A percentile compares a stretch with the other conserved stretches of the same genome.
phyloP scores from a whole-genome alignment of 2,113 vertebrate species.

The Daboia siamensis region DNA sequence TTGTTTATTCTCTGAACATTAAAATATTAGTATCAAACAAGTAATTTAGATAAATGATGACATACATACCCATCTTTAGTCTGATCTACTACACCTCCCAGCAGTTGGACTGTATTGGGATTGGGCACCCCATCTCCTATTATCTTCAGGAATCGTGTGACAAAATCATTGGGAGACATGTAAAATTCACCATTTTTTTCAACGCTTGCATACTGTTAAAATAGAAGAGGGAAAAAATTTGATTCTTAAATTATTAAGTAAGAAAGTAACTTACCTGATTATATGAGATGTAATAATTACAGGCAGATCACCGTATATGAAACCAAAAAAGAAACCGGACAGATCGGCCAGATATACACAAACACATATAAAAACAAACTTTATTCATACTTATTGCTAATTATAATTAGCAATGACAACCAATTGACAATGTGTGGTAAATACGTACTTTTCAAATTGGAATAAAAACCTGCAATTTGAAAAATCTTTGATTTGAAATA shows the following conservation, averaged over 20 bases:
- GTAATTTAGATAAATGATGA: neutral
- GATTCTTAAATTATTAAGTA: constrained; percentile 20
- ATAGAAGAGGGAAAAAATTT: constrained; percentile 20
- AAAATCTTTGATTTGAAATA: neutral
- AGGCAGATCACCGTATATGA: neutral
- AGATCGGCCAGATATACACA: neutral
- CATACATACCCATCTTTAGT: constrained; percentile 83
- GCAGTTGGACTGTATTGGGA: constrained; percentile 73
- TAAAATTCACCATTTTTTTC: constrained; percentile 82
- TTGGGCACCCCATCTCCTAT: constrained; percentile 76
- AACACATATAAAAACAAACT: neutral
- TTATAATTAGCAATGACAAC: neutral
- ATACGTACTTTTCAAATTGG: neutral
- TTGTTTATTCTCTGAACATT: neutral
- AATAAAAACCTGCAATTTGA: neutral
- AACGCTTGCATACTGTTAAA: constrained; percentile 80
- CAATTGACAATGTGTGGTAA: neutral
- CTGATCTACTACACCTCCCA: constrained; percentile 85
- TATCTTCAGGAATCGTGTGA: constrained; percentile 78
- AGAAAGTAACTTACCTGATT: neutral
- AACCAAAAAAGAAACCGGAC: neutral
- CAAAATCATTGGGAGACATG: constrained; percentile 84
- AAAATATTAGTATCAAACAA: neutral
- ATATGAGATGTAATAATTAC: neutral
- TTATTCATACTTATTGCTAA: neutral